Conservation (phyloP, 2,797 vertebrate species). For the Amblyopsis hoosieri region DNA sequence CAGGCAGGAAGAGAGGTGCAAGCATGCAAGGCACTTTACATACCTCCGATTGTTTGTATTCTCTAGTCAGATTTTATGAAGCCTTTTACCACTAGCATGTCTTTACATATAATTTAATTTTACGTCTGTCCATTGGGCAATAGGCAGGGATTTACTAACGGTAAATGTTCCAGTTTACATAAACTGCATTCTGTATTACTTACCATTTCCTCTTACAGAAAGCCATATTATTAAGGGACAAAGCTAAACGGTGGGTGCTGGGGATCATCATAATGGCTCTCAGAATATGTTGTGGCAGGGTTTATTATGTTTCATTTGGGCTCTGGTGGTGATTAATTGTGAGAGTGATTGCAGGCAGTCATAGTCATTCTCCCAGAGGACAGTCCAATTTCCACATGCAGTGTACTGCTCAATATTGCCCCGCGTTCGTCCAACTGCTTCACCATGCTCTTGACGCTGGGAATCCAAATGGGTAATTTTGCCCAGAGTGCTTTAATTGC, state of each 20-base stretch:
- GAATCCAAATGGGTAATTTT: conserved; percentile 25
- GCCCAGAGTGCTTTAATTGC: conserved; percentile 26
- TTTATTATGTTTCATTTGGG: conserved; percentile 35
- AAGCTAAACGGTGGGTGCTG: conserved; percentile 33
- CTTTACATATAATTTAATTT: too few species aligned
- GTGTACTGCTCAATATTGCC: conserved; percentile 38
- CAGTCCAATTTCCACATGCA: conserved; percentile 46
- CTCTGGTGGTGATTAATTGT: conserved; percentile 39
- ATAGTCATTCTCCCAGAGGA: conserved; percentile 47
- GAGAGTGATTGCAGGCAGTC: conserved; percentile 56
- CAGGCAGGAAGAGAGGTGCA: conserved; percentile 2
- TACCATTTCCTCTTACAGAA: not conserved
- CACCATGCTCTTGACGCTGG: conserved; percentile 29
- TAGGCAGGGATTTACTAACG: too few species aligned
- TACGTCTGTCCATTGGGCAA: too few species aligned
- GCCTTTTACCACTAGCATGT: too few species aligned
- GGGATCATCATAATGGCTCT: conserved; percentile 44
- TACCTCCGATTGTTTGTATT: not conserved
- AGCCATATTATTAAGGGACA: not conserved
- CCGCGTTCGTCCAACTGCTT: conserved; percentile 29
- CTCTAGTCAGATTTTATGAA: not conserved
- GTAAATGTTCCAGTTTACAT: too few species aligned
- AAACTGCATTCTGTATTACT: not conserved
- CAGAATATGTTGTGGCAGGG: conserved; percentile 41
- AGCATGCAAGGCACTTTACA: conserved; percentile 8